phyloP scores from a whole-genome alignment of 2,113 vertebrate genomes.

The Taxidea taxus region DNA sequence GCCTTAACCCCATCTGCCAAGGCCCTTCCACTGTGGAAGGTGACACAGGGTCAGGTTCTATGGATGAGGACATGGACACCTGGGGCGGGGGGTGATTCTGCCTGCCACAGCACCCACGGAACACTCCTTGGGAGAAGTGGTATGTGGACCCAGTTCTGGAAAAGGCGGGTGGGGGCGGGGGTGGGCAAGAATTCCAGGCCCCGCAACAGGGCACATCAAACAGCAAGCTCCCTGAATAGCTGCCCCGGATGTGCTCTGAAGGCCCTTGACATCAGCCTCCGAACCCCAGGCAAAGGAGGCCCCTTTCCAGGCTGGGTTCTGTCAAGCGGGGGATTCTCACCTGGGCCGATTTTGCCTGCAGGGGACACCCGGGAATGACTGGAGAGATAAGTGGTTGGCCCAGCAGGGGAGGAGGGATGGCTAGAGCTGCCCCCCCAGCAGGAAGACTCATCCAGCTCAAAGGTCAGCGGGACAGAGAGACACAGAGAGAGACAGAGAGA shows the following conservation, averaged over 20 bases:
- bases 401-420: fast-evolving
- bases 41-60: neutral
- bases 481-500: no score
- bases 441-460: neutral
- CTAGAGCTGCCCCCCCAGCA: neutral
- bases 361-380: neutral
- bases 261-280: neutral
- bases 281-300: neutral
- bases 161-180: neutral
- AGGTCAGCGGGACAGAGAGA: neutral
- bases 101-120: neutral
- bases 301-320: neutral
- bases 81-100: neutral
- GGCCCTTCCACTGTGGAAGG: neutral
- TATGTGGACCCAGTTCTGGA: neutral
- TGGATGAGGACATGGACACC: no score
- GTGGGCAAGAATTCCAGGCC: neutral
- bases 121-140: neutral
- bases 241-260: neutral
- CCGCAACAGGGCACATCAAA: neutral
- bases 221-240: neutral
- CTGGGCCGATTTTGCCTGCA: neutral
- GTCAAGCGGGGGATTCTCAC: neutral
- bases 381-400: neutral
- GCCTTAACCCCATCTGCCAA: neutral